A percentile compares a stretch with the other conserved stretches of the same genome.
phyloP scores from a whole-genome alignment of 2,888 invertebrate genomes.

The Fragum whitleyi region DNA sequence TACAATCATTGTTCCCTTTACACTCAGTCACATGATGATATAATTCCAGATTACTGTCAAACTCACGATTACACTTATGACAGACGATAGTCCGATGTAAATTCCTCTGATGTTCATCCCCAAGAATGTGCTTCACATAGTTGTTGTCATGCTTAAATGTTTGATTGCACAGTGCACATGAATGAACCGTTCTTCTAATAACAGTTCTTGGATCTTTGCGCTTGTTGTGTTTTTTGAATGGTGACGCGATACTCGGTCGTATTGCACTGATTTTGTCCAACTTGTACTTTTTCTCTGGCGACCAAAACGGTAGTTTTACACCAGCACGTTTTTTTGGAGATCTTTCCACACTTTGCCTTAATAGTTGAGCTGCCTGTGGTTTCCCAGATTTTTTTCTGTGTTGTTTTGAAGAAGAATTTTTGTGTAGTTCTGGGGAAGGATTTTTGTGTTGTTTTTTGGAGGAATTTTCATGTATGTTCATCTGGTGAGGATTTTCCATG shows the following conservation, averaged over 20 bases:
- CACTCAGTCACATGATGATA: neutral
- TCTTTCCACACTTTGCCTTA: neutral
- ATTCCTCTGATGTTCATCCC: neutral
- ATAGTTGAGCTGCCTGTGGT: neutral
- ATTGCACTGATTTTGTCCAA: neutral
- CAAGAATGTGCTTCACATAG: neutral
- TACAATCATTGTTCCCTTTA: neutral
- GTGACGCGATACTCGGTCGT: neutral
- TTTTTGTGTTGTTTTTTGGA: neutral
- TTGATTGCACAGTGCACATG: neutral
- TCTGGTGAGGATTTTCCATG: too few species aligned
- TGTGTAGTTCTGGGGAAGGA: neutral
- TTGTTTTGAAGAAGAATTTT: neutral
- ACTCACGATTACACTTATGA: constrained; percentile 1
- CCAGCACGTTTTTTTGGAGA: neutral
- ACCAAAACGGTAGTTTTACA: neutral
- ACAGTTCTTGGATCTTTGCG: neutral
- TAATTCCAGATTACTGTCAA: neutral
- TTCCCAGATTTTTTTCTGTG: too few species aligned
- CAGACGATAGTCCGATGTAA: neutral
- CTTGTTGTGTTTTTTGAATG: neutral
- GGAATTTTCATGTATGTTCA: neutral
- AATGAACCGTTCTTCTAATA: neutral
- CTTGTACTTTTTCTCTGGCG: neutral
- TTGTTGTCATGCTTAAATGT: neutral